A percentile compares a stretch with the other conserved stretches of the same genome.
phyloP scores from a whole-genome alignment of 64 coral and sea anemone genomes.

The Dendrophyllia cribrosa region DNA sequence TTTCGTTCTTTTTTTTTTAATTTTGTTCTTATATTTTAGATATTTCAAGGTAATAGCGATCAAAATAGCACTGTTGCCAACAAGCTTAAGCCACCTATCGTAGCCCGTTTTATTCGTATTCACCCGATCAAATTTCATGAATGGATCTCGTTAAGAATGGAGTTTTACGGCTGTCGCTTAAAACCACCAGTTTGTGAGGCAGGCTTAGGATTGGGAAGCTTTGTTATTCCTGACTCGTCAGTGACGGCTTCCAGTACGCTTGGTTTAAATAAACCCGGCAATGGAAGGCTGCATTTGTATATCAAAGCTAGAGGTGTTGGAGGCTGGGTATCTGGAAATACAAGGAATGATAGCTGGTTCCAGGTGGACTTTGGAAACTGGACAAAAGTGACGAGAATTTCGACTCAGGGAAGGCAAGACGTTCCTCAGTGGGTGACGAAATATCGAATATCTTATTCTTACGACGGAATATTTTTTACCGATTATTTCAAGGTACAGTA shows the following conservation, averaged over 20 bases:
- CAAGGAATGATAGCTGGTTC: not conserved
- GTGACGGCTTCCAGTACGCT: not conserved
- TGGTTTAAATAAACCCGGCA: not conserved
- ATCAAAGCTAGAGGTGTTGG: not conserved
- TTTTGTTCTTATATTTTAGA: not conserved
- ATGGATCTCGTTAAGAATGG: conserved; percentile 78
- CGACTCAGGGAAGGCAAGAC: not conserved
- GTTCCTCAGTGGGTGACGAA: not conserved
- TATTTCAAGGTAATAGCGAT: conserved; percentile 72
- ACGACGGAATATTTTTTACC: not conserved
- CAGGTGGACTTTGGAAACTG: not conserved
- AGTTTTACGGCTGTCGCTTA: conserved; percentile 80
- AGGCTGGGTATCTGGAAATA: not conserved
- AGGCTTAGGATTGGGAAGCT: conserved; percentile 3
- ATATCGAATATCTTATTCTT: not conserved
- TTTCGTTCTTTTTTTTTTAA: no score
- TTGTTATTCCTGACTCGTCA: not conserved
- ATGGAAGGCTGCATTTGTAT: not conserved
- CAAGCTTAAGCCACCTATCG: conserved; percentile 52
- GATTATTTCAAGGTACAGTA: not conserved
- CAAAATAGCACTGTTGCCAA: conserved; percentile 59
- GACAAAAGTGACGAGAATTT: not conserved
- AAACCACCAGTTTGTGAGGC: not conserved
- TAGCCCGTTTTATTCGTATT: conserved; percentile 72
- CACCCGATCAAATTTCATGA: conserved; percentile 54